Percentiles rank a stretch among this genome's conserved stretches.
Conservation (phyloP, 1,140 invertebrate genomes). For the Thaumetopoea pityocampa region DNA sequence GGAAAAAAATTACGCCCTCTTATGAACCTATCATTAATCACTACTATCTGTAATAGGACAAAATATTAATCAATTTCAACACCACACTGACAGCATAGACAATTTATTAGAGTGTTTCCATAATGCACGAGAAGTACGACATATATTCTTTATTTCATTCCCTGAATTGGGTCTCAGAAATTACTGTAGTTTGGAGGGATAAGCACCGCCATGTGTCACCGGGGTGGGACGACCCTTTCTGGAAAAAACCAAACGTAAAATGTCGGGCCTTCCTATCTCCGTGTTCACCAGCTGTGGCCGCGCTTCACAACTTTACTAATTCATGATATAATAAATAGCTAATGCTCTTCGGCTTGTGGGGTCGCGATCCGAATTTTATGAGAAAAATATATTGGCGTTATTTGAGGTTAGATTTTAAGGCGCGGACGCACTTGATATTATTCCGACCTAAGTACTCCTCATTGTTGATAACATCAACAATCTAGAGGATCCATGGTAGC, state of each 20-base stretch:
- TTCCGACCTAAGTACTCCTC: no score
- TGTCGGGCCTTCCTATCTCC: slow-evolving; percentile 21
- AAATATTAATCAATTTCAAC: no score
- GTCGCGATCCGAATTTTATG: no score
- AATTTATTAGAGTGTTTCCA: slow-evolving; percentile 2
- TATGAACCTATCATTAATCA: no score
- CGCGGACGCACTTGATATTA: no score
- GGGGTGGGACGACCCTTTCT: slow-evolving; percentile 21
- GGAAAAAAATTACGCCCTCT: no score
- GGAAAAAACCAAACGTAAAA: slow-evolving; percentile 28
- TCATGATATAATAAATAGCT: slow-evolving; percentile 28
- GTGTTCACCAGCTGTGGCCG: slow-evolving; percentile 17
- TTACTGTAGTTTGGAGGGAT: slow-evolving; percentile 62
- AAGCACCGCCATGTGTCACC: slow-evolving; percentile 53
- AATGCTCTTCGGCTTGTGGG: slow-evolving; percentile 8
- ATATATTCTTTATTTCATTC: slow-evolving; percentile 43
- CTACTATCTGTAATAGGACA: no score
- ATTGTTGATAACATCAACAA: no score
- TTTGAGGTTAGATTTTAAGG: background rate
- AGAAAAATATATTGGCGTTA: no score
- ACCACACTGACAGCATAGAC: no score
- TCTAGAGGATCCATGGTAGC: no score
- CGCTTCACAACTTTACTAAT: slow-evolving; percentile 32
- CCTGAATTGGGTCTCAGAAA: slow-evolving; percentile 47
- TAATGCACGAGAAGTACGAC: slow-evolving; percentile 1